These are phyloP conservation scores for Agrochola litura DNA, from an alignment of 2,888 invertebrate genomes.

Conservation along the genomic window DNA sequence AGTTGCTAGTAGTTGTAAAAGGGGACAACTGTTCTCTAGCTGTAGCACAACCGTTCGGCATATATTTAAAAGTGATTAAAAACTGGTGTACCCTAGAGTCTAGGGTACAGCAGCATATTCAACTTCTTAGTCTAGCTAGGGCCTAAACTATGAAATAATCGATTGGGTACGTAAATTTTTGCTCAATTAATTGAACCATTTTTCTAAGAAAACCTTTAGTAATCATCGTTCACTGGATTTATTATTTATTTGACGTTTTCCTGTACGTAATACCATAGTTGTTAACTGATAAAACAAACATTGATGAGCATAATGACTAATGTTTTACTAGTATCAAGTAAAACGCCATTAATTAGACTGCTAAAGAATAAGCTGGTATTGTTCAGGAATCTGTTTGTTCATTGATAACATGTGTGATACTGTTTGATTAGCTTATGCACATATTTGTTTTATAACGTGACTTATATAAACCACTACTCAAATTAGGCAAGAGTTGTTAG, in stretches of 20 bases:
- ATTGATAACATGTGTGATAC: slow-evolving; percentile 28
- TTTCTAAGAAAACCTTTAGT: neutral
- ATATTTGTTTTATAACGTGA: slow-evolving; percentile 26
- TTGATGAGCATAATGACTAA: neutral
- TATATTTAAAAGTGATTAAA: too few relatives aligned
- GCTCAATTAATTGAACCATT: neutral
- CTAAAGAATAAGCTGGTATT: neutral
- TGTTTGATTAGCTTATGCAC: slow-evolving; percentile 33
- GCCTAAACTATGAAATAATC: too few relatives aligned
- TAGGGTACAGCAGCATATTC: too few relatives aligned
- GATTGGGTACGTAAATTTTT: neutral
- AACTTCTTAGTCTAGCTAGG: too few relatives aligned
- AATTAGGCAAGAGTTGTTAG: slow-evolving; percentile 15
- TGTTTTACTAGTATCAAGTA: neutral
- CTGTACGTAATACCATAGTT: neutral
- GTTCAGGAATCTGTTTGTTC: slow-evolving; percentile 24
- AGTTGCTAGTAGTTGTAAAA: neutral
- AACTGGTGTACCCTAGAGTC: neutral
- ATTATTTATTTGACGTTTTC: neutral
- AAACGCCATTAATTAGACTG: neutral
- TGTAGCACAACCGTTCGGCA: neutral
- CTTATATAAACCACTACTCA: neutral
- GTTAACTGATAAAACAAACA: neutral
- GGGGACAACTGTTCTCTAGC: neutral
- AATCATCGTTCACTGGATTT: neutral